Conservation (phyloP, 1,140 invertebrate genomes). For the Drosophila bocqueti region DNA sequence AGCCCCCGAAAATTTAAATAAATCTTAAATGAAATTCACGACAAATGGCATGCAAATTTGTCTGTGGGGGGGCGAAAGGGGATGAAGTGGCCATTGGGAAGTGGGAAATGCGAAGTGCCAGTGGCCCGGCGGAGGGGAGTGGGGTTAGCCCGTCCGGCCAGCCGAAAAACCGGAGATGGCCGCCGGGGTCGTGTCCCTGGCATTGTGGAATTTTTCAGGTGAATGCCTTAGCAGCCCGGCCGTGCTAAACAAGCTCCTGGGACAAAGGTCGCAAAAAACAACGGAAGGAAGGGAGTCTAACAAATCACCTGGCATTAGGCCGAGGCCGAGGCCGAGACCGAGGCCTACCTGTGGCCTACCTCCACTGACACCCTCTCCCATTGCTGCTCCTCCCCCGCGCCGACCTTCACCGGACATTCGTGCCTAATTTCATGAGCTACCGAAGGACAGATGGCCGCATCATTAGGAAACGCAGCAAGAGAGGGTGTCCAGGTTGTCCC, state of each 20-base stretch:
- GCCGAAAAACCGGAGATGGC: constrained; percentile 58
- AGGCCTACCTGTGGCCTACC: constrained; percentile 50
- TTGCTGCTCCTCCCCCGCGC: too few relatives aligned
- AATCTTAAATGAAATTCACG: constrained; percentile 76
- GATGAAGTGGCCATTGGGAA: background rate
- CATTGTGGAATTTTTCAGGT: constrained; percentile 74
- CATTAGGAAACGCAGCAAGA: constrained; percentile 47
- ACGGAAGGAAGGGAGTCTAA: constrained; percentile 54
- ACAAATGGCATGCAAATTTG: constrained; percentile 76
- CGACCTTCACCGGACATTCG: constrained; percentile 60
- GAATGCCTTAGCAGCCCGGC: constrained; percentile 60
- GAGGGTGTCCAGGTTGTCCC: background rate
- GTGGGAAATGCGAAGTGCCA: background rate
- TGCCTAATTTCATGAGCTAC: constrained; percentile 76
- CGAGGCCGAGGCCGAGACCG: constrained; percentile 45
- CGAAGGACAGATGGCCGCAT: constrained; percentile 68
- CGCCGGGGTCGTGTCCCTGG: constrained; percentile 46
- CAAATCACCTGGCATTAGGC: constrained; percentile 74
- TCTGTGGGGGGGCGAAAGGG: background rate
- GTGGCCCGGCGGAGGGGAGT: background rate
- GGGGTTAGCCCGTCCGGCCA: constrained; percentile 12
- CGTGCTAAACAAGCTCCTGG: constrained; percentile 54
- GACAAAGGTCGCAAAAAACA: constrained; percentile 39
- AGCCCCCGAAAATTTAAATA: constrained; percentile 66
- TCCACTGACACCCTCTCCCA: background rate